Evolutionary conservation across 2,888 invertebrate genomes (phyloP).

Genomic region (Lycophotia porphyrea): DNA sequence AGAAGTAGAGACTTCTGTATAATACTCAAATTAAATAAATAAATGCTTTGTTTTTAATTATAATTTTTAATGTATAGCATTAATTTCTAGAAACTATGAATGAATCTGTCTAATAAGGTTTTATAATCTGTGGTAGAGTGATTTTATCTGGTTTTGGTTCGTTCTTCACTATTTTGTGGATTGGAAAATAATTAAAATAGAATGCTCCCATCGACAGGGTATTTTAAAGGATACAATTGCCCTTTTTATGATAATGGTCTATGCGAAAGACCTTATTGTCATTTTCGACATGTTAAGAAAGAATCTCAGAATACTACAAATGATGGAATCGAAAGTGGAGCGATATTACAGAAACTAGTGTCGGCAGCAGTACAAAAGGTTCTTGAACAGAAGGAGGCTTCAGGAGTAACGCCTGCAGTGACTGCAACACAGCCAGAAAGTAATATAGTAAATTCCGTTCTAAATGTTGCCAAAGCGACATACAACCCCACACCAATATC

Average conservation of each 20-base stretch:
- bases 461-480: conserved; percentile 83
- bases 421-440: conserved; percentile 68
- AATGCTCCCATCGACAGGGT: conserved; percentile 97
- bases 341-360: conserved; percentile 90
- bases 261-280: conserved; percentile 97
- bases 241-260: conserved; percentile 95
- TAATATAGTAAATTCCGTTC: conserved; percentile 69
- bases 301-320: conserved; percentile 88
- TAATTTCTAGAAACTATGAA: conserved; percentile 9
- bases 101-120: conserved; percentile 16
- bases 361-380: conserved; percentile 91
- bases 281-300: conserved; percentile 96
- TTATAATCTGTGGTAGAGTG: conserved; percentile 39
- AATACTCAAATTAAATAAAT: background rate
- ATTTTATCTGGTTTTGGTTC: conserved; percentile 62
- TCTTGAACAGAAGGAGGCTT: conserved; percentile 86
- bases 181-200: conserved; percentile 62
- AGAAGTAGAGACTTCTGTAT: background rate
- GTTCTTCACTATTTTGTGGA: conserved; percentile 40
- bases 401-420: conserved; percentile 67
- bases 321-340: conserved; percentile 86
- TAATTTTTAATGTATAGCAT: background rate
- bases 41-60: background rate
- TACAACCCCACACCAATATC: conserved; percentile 93
- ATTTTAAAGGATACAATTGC: conserved; percentile 96